Evolutionary conservation across 2,888 invertebrate genomes (phyloP).

Genomic region (Synergus itoensis): DNA sequence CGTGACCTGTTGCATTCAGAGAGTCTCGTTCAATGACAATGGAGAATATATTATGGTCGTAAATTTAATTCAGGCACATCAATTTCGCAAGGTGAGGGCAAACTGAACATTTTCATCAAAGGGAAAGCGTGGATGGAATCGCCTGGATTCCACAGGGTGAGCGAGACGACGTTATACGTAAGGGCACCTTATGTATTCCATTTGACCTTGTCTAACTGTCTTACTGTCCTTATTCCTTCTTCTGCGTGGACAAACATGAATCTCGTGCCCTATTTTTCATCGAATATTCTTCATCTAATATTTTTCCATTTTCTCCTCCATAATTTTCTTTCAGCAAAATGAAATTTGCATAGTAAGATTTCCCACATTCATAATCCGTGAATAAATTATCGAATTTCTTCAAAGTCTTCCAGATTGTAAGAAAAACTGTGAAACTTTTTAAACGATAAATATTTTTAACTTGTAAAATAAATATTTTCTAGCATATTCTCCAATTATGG

Average conservation of each 20-base stretch:
- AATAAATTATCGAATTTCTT: too few species aligned
- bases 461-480: neutral
- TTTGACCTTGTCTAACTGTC: conserved; percentile 24
- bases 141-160: conserved; percentile 29
- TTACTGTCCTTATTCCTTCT: neutral
- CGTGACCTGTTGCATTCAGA: conserved; percentile 33
- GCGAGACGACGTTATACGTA: conserved; percentile 17
- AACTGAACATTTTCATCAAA: conserved; percentile 32
- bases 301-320: neutral
- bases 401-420: neutral
- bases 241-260: neutral
- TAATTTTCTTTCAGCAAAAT: conserved; percentile 1
- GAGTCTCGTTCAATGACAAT: conserved; percentile 23
- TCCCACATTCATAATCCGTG: neutral
- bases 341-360: neutral
- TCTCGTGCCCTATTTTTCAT: conserved; percentile 2
- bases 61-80: conserved; percentile 33
- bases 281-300: neutral
- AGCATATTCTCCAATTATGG: neutral
- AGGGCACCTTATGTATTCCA: conserved; percentile 26
- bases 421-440: neutral
- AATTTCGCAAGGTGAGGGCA: conserved; percentile 10
- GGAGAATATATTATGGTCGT: conserved; percentile 29
- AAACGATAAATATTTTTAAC: neutral
- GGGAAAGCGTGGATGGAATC: conserved; percentile 22